These are phyloP conservation scores for Halictus quadricinctus DNA, from an alignment of 2,888 invertebrate genomes.

Conservation along the genomic window DNA sequence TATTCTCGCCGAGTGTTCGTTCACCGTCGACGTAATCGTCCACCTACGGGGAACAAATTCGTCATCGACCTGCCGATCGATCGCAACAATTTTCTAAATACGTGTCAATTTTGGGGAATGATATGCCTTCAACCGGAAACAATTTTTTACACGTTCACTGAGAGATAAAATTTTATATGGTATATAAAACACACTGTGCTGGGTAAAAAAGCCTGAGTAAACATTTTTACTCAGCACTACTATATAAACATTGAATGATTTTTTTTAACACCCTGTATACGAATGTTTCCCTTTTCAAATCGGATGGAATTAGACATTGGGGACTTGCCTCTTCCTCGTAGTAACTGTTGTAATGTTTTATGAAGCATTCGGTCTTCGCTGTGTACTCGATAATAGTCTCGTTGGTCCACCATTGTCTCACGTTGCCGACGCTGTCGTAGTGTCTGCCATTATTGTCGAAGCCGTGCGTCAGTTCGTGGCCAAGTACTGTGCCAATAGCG, in stretches of 20 bases:
- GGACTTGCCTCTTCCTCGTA: conserved; percentile 85
- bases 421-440: conserved; percentile 93
- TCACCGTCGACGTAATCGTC: conserved; percentile 87
- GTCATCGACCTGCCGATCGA: conserved; percentile 1
- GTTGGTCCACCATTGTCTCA: conserved; percentile 95
- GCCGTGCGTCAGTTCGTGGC: conserved; percentile 88
- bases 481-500: conserved; percentile 90
- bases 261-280: too few relatives aligned
- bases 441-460: conserved; percentile 88
- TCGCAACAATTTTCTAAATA: too few relatives aligned
- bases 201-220: too few relatives aligned
- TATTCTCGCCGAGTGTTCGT: conserved; percentile 90
- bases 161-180: too few relatives aligned
- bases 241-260: too few relatives aligned
- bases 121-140: too few relatives aligned
- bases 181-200: too few relatives aligned
- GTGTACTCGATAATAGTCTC: conserved; percentile 89
- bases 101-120: too few relatives aligned
- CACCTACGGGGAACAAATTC: conserved; percentile 64
- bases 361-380: conserved; percentile 91
- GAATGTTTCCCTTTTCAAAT: too few relatives aligned
- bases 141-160: too few relatives aligned
- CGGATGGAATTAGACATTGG: neutral
- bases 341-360: conserved; percentile 91
- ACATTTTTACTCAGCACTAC: too few relatives aligned